Conservation (phyloP, 1,140 invertebrate genomes). For the Drosophila bifasciata region DNA sequence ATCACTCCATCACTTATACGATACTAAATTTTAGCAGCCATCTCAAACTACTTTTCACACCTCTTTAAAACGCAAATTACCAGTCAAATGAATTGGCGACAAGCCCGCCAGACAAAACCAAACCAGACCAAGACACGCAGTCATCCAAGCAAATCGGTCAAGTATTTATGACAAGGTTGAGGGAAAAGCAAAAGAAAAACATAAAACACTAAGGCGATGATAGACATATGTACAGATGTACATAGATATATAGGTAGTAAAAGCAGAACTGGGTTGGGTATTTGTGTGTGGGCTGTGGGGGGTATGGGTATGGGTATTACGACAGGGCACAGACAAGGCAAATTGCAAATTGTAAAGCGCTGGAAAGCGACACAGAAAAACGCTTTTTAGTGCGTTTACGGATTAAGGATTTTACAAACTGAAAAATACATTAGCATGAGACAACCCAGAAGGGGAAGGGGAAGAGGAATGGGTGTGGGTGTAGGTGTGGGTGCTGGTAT, state of each 20-base stretch:
- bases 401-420: constrained; percentile 76
- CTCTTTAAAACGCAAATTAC: constrained; percentile 62
- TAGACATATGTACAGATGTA: not conserved
- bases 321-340: constrained; percentile 56
- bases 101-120: too few relatives aligned
- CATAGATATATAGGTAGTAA: not conserved
- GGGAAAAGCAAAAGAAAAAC: constrained; percentile 19
- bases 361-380: constrained; percentile 71
- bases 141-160: constrained; percentile 70
- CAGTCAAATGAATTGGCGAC: constrained; percentile 52
- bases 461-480: too few relatives aligned
- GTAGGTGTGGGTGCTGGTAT: constrained; percentile 12
- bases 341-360: constrained; percentile 16
- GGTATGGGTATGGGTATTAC: constrained; percentile 25
- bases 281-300: not conserved
- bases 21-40: not conserved
- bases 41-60: constrained; percentile 32
- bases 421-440: constrained; percentile 80
- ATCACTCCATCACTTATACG: too few relatives aligned
- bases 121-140: constrained; percentile 45
- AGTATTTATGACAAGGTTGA: constrained; percentile 79
- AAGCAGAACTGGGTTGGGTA: constrained; percentile 25
- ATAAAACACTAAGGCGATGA: constrained; percentile 17
- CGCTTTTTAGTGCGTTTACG: constrained; percentile 75
- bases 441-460: constrained; percentile 28